Percentiles rank a stretch among this genome's conserved stretches.
Evolutionary conservation across 2,113 vertebrate genomes (phyloP).

Genomic region (Propithecus coquereli): DNA sequence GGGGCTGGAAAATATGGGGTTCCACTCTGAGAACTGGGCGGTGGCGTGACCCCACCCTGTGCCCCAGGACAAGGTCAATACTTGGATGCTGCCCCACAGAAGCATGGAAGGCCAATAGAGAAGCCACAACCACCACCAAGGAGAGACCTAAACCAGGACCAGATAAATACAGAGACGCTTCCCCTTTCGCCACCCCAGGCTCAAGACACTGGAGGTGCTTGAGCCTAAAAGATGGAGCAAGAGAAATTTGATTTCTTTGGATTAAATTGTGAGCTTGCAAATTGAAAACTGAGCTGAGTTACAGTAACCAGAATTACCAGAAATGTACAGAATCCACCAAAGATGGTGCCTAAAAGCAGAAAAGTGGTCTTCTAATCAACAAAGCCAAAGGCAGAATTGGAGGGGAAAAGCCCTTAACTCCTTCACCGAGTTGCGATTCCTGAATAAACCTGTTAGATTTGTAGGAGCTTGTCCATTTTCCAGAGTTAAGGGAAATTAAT

Average conservation of each 20-base stretch:
- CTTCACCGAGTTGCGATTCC: neutral
- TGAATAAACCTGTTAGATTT: neutral
- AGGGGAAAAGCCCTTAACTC: neutral
- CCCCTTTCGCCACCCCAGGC: rapidly evolving
- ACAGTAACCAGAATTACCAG: neutral
- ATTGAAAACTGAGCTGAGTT: neutral
- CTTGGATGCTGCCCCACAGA: neutral
- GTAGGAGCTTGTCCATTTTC: neutral
- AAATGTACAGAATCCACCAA: neutral
- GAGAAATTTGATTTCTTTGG: neutral
- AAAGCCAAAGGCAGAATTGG: neutral
- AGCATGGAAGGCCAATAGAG: neutral
- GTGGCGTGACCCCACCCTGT: neutral
- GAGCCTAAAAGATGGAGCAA: neutral
- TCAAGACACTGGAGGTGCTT: neutral
- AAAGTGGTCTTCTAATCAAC: neutral
- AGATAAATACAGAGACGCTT: neutral
- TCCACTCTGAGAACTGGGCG: neutral
- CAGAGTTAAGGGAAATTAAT: too few relatives aligned
- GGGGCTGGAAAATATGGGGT: neutral
- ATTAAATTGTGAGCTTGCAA: neutral
- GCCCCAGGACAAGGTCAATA: neutral
- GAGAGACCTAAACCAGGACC: neutral
- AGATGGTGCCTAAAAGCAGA: neutral
- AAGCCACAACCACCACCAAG: neutral